Base-by-base conservation (phyloP, 1,140 invertebrate genomes). In the Microplitis mediator region DNA sequence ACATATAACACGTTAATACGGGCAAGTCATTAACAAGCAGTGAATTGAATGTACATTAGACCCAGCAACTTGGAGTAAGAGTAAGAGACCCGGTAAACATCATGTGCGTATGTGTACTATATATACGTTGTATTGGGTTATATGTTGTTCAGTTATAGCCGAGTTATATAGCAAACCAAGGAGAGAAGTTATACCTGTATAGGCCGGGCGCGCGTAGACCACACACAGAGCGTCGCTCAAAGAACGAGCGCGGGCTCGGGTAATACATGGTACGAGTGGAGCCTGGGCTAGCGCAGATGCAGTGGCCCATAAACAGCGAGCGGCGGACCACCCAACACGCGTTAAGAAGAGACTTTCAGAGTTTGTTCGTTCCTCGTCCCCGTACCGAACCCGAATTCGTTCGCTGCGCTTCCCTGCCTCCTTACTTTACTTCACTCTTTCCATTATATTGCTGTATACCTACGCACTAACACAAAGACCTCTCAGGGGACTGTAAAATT, bases 291-390 rank as follows among this genome's bases (percentile, higher is more conserved):
- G 73, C 61, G 61, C 75, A 75, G 80, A 82, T 82, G 82, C 84
- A 81, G 80, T 85, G 82, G 81, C 80, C 85, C 85, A 85, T 86
- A 86, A 86, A 87, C 82, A 85, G 82, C 82, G 79, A 80, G 79
- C 45, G 62, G 78, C 74, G 51, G 84, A 86, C 85, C 85, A 87
- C 85, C 84, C 85, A 87, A 82, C 82, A 78, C 78, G 85, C 72
- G 74, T 39, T 36, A 65, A 51, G 34, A 51, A 36, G 14, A 34
- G 14, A 23, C 31, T 34, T 23, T 65, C 34, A 11, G 60, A 77
- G 73, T 75, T 78, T 78, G 77, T 80, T 83, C 81, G 79, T 69
- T 72, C 5, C 39, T 45, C 39, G 39, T 45, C 39, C 39, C 39
- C 39, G 39, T 9, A 45, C 11, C 39, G 39, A 9, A 6, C 39